Evolutionary conservation across 2,797 vertebrate genomes (phyloP).

Genomic region (Pangasius krempfi): DNA sequence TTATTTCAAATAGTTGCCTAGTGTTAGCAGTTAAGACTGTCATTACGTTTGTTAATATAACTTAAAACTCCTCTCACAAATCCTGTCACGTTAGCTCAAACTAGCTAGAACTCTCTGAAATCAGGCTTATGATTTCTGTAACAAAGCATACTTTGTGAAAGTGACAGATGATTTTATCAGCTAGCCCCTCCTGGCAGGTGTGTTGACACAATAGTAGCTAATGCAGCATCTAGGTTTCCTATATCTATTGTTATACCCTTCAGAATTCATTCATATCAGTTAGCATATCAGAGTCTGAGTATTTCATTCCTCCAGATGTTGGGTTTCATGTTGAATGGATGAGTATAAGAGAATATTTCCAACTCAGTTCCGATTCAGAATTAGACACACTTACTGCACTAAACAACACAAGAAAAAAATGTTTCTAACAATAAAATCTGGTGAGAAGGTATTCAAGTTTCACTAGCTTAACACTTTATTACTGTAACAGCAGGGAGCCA

Average conservation of each 20-base stretch:
- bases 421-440: neutral
- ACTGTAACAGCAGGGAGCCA: slow-evolving; percentile 21
- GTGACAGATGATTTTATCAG: neutral
- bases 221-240: neutral
- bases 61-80: neutral
- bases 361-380: neutral
- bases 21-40: neutral
- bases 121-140: neutral
- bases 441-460: slow-evolving; percentile 19
- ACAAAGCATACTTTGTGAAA: neutral
- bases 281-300: slow-evolving; percentile 33
- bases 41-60: neutral
- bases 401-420: neutral
- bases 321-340: slow-evolving; percentile 16
- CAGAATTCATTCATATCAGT: slow-evolving; percentile 27
- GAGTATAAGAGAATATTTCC: neutral
- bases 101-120: neutral
- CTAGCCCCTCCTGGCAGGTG: too few species aligned
- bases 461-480: slow-evolving; percentile 11
- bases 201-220: neutral
- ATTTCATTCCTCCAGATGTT: slow-evolving; percentile 11
- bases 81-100: neutral
- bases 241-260: neutral
- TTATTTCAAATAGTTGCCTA: neutral
- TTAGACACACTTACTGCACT: neutral